Evolutionary conservation across 2,888 invertebrate genomes (phyloP), one percentile per base, ranked within the genome.

Genomic region (Pardosa pseudoannulata): DNA sequence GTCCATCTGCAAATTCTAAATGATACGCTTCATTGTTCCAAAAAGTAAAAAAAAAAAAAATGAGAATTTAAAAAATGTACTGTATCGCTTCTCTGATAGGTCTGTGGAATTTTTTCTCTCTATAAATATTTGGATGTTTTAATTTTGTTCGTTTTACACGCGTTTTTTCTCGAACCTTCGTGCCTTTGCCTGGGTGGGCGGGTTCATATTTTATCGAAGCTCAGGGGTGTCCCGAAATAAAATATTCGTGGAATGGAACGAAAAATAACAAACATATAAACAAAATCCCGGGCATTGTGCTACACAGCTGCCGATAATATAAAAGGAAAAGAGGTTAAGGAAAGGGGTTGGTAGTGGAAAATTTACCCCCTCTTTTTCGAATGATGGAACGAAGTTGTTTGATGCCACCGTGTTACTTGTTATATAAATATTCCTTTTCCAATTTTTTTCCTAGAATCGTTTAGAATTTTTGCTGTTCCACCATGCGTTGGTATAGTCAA

Each of bases 131-230:
- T 74, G 28, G 70, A 29, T 70, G 68, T 74, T 29, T 16, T 62
- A 75, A 13, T 6, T 41, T 81, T 50, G n/a, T n/a, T n/a, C n/a
- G n/a, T n/a, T n/a, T n/a, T n/a, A n/a, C n/a, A n/a, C 32, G n/a
- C 32, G n/a, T 36, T 80, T 73, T 74, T 36, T n/a, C n/a, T n/a
- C n/a, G 9, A 13, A 81, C 56, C 56, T 81, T 70, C 32, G 81
- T 81, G 81, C 81, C 81, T 81, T 81, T 62, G 62, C n/a, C 68
- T 28, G 81, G 62, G 62, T 72, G 62, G 50, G 13, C 31, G 73
- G 19, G 5, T 46, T n/a, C n/a, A 2, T 23, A 39, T 28, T 56
- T 68, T n/a, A n/a, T 27, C n/a, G 13, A 65, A 13, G 19, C 39
- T 70, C 36, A 70, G 70, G n/a, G 70, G 41, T 70, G 70, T 70